Evolutionary conservation across 2,113 vertebrate species (phyloP).

Genomic region (Cheirogaleus medius): DNA sequence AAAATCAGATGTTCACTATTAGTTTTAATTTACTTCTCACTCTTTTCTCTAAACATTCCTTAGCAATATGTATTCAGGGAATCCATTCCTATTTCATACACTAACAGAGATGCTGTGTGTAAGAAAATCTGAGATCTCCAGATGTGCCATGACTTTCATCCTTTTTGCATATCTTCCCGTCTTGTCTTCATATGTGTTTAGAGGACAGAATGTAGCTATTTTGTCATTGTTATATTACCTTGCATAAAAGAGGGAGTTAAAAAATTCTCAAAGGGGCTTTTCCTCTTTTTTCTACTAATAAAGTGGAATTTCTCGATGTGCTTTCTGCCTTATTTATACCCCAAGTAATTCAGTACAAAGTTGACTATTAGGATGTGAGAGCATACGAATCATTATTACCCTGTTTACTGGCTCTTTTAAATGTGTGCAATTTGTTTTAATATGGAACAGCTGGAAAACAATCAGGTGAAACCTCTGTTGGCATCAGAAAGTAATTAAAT

Average conservation of each 20-base stretch:
- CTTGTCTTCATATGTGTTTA: background rate
- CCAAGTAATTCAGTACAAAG: background rate
- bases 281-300: background rate
- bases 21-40: background rate
- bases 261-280: background rate
- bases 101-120: background rate
- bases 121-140: background rate
- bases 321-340: background rate
- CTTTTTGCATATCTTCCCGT: background rate
- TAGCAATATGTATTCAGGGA: background rate
- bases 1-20: background rate
- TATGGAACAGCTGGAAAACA: slow-evolving; percentile 65
- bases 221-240: background rate
- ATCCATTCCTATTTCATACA: background rate
- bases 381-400: slow-evolving; percentile 27
- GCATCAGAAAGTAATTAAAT: background rate
- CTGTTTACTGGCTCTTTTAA: slow-evolving; percentile 46
- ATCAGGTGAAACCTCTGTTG: slow-evolving; percentile 34
- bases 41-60: background rate
- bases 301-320: background rate
- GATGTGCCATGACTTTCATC: background rate
- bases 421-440: slow-evolving; percentile 64
- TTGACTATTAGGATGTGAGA: background rate
- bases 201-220: background rate
- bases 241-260: background rate